Base-by-base conservation (phyloP, 2,888 invertebrate genomes). In the Augiades crinisus region DNA sequence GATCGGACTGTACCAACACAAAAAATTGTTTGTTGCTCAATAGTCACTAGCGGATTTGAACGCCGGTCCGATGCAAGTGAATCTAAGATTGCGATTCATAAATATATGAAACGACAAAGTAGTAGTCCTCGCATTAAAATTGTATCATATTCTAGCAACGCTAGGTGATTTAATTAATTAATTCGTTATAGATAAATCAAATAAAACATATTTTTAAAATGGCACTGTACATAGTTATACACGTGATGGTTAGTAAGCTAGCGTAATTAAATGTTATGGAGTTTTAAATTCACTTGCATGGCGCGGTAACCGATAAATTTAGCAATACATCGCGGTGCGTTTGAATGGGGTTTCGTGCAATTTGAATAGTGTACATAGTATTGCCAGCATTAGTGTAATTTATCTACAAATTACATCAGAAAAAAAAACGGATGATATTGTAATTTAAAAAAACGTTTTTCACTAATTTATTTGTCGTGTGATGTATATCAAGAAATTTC, bases 151-250 rank as follows among this genome's bases (percentile, higher is more conserved):
- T 36, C 16, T 22, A 38, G 13, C 6, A 8, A 24, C 12, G 13
- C 2, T 38, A 38, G 38, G 2, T 22, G n/a, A n/a, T n/a, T n/a
- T n/a, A n/a, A n/a, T n/a, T 34, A 43, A 10, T 19, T 31, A 10
- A 24, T 8, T 24, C 17, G 13, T 22, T 41, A 17, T 16, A 46
- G 22, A 46, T 10, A 8, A 8, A 36, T 10, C 13, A 43, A 31
- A 27, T 37, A 13, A 38, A 3, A 38, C n/a, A 43, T 31, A 47
- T 46, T 46, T 45, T 46, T 37, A 22, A 37, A 37, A 27, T 2
- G n/a, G 5, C 21, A 37, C 31, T 47, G 46, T 47, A 47, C 6
- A 47, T 47, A 47, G 13, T 30, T 46, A 30, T 17, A 30, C 30
- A 17, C 8, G n/a, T 1, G n/a, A 17, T 27, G 10, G 19, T 37